Percentiles rank a stretch among this genome's conserved stretches.
Conservation (phyloP, 30 jellyfish, hydroid and myxozoan species). For the Hydractinia echinata region DNA sequence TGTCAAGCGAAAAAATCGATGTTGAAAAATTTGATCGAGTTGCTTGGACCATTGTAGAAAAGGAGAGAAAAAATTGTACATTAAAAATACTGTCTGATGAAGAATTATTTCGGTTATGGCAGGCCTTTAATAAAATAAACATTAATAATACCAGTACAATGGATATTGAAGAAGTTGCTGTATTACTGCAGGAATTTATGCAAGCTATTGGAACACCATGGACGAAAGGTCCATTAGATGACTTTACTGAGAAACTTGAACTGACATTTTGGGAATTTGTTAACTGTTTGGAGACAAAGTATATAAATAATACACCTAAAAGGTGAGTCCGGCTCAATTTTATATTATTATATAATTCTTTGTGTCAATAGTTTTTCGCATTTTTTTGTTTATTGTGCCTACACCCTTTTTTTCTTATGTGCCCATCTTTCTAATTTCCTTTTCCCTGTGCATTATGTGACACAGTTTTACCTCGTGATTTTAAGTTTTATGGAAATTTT, state of each 20-base stretch:
- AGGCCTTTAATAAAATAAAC: constrained; percentile 70
- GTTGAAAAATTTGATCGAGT: constrained; percentile 49
- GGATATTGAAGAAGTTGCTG: constrained; percentile 73
- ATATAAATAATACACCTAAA: constrained; percentile 44
- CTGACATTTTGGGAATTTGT: constrained; percentile 83
- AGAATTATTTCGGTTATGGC: constrained; percentile 65
- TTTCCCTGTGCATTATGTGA: too few species aligned
- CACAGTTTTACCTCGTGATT: too few species aligned
- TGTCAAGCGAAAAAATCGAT: constrained; percentile 36
- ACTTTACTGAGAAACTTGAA: constrained; percentile 30
- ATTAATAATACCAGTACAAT: constrained; percentile 50
- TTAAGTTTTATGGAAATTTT: too few species aligned
- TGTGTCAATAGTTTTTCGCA: neutral
- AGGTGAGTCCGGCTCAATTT: constrained; percentile 35
- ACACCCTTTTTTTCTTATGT: too few species aligned
- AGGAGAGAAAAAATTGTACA: constrained; percentile 35
- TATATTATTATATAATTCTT: neutral
- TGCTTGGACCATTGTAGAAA: constrained; percentile 74
- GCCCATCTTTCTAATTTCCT: too few species aligned
- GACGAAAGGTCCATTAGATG: constrained; percentile 77
- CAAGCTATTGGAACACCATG: constrained; percentile 93
- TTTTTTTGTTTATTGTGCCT: too few species aligned
- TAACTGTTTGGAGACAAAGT: constrained; percentile 78
- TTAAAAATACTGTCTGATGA: constrained; percentile 45
- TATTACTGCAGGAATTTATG: constrained; percentile 52